A percentile compares a stretch with the other conserved stretches of the same genome.
Conservation (phyloP, 1,140 invertebrate species). For the Trichonephila clavipes region DNA sequence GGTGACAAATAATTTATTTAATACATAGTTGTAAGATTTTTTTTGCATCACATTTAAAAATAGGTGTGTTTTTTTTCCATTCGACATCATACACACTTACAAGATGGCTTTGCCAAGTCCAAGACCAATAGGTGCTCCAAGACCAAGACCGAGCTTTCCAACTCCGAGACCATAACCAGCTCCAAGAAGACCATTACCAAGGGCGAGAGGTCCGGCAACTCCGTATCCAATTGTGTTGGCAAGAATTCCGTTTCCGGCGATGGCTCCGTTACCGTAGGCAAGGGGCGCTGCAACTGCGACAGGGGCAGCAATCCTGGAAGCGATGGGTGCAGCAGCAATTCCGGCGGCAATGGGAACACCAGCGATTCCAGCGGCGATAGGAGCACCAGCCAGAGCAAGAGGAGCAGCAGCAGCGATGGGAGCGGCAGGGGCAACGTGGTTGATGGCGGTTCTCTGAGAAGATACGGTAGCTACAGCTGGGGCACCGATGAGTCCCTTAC, state of each 20-base stretch:
- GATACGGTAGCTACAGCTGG: neutral
- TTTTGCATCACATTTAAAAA: too few species aligned
- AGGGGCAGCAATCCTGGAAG: too few species aligned
- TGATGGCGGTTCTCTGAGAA: neutral
- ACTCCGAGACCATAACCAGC: neutral
- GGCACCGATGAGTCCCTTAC: neutral
- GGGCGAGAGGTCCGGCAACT: neutral
- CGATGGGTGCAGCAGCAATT: neutral
- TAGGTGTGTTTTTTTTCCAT: too few species aligned
- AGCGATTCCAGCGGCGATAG: too few species aligned
- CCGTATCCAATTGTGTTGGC: neutral
- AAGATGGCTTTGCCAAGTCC: conserved; percentile 1
- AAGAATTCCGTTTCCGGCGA: neutral
- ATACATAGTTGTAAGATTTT: neutral
- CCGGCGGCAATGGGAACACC: too few species aligned
- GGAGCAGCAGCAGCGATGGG: neutral
- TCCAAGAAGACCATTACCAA: neutral
- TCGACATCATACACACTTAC: neutral
- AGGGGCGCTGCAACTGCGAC: neutral
- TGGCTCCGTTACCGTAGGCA: neutral
- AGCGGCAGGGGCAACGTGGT: too few species aligned
- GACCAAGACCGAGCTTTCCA: neutral
- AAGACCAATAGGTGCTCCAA: neutral
- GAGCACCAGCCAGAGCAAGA: neutral
- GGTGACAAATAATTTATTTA: neutral